Conservation (phyloP, 2,113 vertebrate species). For the Nerophis lumbriciformis region DNA sequence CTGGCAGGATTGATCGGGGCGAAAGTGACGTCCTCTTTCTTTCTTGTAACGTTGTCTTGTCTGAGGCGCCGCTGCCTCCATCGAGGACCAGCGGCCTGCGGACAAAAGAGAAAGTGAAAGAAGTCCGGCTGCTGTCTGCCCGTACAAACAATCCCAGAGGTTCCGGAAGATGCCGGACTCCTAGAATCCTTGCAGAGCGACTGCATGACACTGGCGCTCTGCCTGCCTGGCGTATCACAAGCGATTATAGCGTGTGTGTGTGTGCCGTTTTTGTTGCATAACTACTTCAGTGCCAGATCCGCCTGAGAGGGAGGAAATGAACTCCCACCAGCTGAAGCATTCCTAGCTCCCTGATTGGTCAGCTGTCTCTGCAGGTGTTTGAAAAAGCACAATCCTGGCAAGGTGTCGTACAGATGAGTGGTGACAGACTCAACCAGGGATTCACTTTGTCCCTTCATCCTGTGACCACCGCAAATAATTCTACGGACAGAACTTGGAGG, state of each 20-base stretch:
- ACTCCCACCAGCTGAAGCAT: constrained; percentile 16
- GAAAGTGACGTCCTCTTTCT: not conserved
- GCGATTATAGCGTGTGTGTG: constrained; percentile 40
- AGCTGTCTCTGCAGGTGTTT: not conserved
- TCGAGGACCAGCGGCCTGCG: not conserved
- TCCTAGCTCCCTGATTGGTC: constrained; percentile 21
- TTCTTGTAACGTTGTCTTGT: too few relatives aligned
- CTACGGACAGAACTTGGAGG: too few relatives aligned
- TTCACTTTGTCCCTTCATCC: too few relatives aligned
- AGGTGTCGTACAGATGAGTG: too few relatives aligned
- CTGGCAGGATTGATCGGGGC: not conserved
- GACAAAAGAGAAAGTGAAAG: not conserved
- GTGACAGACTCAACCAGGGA: too few relatives aligned
- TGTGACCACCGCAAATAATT: too few relatives aligned
- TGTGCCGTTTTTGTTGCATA: constrained; percentile 35
- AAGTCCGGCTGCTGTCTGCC: constrained; percentile 5
- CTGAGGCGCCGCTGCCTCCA: too few relatives aligned
- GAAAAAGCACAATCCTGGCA: too few relatives aligned
- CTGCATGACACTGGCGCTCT: constrained; percentile 28
- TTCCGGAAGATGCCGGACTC: constrained; percentile 24
- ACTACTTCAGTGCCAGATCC: constrained; percentile 39
- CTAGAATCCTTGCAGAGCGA: constrained; percentile 24
- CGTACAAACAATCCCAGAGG: constrained; percentile 14
- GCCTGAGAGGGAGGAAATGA: constrained; percentile 19
- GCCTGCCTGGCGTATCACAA: constrained; percentile 48